These are phyloP conservation scores for Tapirus terrestris DNA, from an alignment of 2,113 vertebrate species.

Conservation along the genomic window DNA sequence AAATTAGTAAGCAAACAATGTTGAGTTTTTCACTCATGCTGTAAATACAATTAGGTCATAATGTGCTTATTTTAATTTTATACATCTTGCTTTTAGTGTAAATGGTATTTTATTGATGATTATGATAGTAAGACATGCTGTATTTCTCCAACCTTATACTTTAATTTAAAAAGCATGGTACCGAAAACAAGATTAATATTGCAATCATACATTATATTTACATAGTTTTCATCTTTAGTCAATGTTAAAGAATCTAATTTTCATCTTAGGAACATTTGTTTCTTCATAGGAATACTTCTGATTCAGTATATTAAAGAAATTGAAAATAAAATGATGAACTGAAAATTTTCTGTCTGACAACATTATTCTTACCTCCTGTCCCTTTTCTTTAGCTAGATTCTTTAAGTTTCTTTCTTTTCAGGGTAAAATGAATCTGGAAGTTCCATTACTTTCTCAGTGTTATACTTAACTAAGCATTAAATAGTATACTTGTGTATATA, in stretches of 20 bases:
- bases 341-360: neutral
- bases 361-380: neutral
- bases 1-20: neutral
- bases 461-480: neutral
- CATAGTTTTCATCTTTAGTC: neutral
- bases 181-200: neutral
- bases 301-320: neutral
- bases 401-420: neutral
- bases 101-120: neutral
- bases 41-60: neutral
- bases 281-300: neutral
- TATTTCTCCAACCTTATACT: neutral
- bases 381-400: neutral
- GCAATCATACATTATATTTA: neutral
- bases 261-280: neutral
- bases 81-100: neutral
- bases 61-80: neutral
- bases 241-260: neutral
- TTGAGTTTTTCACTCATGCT: neutral
- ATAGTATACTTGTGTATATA: neutral
- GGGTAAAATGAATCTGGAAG: neutral
- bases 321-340: neutral
- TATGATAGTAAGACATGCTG: neutral
- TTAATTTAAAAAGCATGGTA: neutral
- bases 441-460: neutral